These are phyloP conservation scores for Carapus acus DNA, from an alignment of 2,797 vertebrate genomes.

Conservation along the genomic window DNA sequence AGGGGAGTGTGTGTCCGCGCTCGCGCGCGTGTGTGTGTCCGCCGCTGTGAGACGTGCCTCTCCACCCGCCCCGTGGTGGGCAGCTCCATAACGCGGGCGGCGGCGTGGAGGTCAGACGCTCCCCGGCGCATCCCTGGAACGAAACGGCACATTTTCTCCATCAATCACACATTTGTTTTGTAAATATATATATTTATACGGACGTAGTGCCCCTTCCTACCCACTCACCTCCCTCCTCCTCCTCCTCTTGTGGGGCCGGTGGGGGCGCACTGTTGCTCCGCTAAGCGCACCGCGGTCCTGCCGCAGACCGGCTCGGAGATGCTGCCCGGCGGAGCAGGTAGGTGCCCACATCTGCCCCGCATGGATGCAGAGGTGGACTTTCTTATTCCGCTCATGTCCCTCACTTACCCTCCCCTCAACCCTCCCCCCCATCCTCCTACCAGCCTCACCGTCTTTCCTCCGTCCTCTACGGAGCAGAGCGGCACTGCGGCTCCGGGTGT, in stretches of 20 bases:
- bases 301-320: conserved; percentile 39
- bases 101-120: conserved; percentile 55
- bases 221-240: too few relatives aligned
- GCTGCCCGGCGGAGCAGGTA: conserved; percentile 35
- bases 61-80: conserved; percentile 38
- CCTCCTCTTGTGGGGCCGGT: conserved; percentile 34
- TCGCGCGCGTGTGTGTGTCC: too few relatives aligned
- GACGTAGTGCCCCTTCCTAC: too few relatives aligned
- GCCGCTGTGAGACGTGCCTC: conserved; percentile 37
- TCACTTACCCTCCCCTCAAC: background rate
- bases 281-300: conserved; percentile 19
- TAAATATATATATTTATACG: too few relatives aligned
- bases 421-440: too few relatives aligned
- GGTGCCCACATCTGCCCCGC: conserved; percentile 37
- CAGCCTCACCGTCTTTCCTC: too few relatives aligned
- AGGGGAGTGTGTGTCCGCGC: too few relatives aligned
- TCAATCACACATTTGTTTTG: conserved; percentile 43
- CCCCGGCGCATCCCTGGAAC: conserved; percentile 12
- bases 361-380: conserved; percentile 33
- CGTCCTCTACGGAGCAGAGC: conserved; percentile 52
- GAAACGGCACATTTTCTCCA: conserved; percentile 14
- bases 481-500: conserved; percentile 53
- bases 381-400: conserved; percentile 51
- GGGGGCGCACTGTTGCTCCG: conserved; percentile 53
- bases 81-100: conserved; percentile 21